phyloP scores from a whole-genome alignment of 2,888 invertebrate genomes.

The Tanytarsus gracilentus region DNA sequence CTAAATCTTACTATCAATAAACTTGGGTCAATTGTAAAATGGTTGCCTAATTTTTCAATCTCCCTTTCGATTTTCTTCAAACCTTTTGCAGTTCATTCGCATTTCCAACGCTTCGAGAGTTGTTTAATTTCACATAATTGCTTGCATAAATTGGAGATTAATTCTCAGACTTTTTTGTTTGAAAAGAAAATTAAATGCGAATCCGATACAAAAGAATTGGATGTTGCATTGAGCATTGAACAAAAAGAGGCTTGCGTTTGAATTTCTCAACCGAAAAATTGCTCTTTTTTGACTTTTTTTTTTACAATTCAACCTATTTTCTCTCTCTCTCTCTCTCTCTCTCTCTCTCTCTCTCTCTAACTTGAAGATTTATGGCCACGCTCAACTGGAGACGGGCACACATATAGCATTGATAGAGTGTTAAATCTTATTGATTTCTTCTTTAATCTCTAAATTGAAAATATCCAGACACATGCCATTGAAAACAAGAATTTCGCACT shows the following conservation, averaged over 20 bases:
- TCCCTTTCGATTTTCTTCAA: neutral
- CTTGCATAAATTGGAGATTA: neutral
- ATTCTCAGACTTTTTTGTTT: constrained; percentile 4
- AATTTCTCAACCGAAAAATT: constrained; percentile 9
- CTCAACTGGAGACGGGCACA: neutral
- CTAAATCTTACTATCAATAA: no score
- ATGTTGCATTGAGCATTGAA: neutral
- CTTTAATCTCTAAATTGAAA: neutral
- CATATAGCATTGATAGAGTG: neutral
- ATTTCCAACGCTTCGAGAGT: neutral
- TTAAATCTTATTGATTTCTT: neutral
- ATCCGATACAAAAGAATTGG: constrained; percentile 13
- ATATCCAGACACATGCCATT: no score
- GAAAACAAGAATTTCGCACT: no score
- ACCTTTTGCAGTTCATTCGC: neutral
- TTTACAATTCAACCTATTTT: neutral
- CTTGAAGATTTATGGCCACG: neutral
- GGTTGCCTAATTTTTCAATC: no score
- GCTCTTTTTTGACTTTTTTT: neutral
- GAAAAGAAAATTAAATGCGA: neutral
- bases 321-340: neutral
- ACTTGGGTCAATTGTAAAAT: no score
- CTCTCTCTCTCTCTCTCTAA: no score
- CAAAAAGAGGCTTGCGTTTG: neutral
- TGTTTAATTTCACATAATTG: constrained; percentile 7